phyloP scores from a whole-genome alignment of 2,888 invertebrate genomes.

The Sinhomidia bicolor region DNA sequence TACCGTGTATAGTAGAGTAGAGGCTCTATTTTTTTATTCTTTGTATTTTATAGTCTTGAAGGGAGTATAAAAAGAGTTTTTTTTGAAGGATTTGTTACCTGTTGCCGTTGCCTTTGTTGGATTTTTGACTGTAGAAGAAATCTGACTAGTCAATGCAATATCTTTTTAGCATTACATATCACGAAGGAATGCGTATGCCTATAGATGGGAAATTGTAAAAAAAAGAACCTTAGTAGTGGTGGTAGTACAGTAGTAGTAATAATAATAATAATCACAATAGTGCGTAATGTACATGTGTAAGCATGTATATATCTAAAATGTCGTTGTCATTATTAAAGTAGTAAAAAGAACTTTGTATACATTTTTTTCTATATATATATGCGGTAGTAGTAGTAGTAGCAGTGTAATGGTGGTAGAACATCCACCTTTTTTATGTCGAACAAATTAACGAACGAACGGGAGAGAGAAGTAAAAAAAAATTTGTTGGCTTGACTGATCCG shows the following conservation, averaged over 20 bases:
- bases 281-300: neutral
- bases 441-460: conserved; percentile 1
- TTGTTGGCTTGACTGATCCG: conserved; percentile 30
- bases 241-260: too few species aligned
- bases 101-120: conserved; percentile 35
- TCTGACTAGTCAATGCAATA: neutral
- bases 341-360: conserved; percentile 20
- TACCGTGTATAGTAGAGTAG: conserved; percentile 13
- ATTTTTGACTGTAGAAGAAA: conserved; percentile 2
- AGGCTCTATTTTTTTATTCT: conserved; percentile 33
- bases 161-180: neutral
- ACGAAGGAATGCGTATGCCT: conserved; percentile 22
- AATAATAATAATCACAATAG: too few species aligned
- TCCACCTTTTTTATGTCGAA: conserved; percentile 38
- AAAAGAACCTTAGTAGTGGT: neutral
- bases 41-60: conserved; percentile 48
- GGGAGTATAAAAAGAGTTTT: conserved; percentile 30
- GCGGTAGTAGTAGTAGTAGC: neutral
- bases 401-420: neutral
- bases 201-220: conserved; percentile 16
- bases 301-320: neutral
- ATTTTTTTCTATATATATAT: neutral
- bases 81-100: conserved; percentile 47
- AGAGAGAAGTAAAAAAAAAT: conserved; percentile 20
- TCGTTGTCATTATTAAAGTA: conserved; percentile 29